phyloP scores from a whole-genome alignment of 2,888 invertebrate species.

The Kuschelorhynchus macadamiae region DNA sequence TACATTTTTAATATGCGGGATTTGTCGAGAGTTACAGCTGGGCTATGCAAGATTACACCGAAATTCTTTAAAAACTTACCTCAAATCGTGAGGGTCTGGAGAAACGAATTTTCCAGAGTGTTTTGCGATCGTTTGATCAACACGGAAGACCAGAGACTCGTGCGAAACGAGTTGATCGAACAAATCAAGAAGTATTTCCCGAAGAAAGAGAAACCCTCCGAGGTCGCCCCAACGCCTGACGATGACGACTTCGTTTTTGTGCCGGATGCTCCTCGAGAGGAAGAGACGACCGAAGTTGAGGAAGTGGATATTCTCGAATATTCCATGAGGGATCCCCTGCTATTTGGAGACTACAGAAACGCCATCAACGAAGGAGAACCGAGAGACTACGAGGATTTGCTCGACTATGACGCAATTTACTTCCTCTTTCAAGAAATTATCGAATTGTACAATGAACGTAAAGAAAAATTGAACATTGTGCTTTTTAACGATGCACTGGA shows the following conservation, averaged over 20 bases:
- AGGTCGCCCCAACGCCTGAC: conserved; percentile 50
- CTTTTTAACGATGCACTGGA: conserved; percentile 94
- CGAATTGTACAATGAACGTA: conserved; percentile 86
- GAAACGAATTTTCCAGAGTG: conserved; percentile 90
- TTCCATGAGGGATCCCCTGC: conserved; percentile 83
- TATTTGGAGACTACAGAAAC: conserved; percentile 92
- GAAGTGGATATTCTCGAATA: conserved; percentile 74
- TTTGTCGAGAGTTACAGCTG: conserved; percentile 84
- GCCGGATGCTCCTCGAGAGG: conserved; percentile 49
- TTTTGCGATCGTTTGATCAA: conserved; percentile 89
- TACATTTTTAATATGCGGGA: conserved; percentile 95
- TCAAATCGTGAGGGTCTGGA: conserved; percentile 88
- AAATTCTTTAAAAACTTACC: conserved; percentile 77
- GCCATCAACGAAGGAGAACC: conserved; percentile 85
- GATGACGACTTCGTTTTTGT: conserved; percentile 56
- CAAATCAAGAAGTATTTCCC: conserved; percentile 76
- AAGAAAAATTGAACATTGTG: conserved; percentile 83
- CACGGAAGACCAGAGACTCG: conserved; percentile 75
- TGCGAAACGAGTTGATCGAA: conserved; percentile 74
- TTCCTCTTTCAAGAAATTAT: conserved; percentile 91
- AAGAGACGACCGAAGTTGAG: conserved; percentile 62
- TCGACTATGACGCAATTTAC: conserved; percentile 92
- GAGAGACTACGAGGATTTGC: conserved; percentile 88
- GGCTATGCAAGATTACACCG: conserved; percentile 83
- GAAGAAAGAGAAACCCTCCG: conserved; percentile 65